Conservation (phyloP, 2,113 vertebrate genomes). For the Maccullochella peelii region DNA sequence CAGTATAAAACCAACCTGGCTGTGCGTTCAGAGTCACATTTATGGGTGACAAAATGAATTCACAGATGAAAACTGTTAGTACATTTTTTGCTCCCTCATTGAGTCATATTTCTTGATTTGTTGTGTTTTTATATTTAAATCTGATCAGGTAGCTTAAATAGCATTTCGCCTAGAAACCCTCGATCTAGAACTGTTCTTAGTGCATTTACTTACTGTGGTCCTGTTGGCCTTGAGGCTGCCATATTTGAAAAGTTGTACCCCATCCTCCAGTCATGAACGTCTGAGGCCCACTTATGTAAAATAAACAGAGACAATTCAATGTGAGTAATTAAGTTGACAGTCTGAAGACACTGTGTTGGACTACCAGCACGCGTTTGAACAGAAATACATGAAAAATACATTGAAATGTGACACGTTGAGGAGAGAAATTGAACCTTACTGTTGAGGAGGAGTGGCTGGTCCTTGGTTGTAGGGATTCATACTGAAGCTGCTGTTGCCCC, state of each 20-base stretch:
- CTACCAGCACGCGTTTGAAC: background rate
- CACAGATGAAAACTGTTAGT: background rate
- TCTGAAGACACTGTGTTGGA: background rate
- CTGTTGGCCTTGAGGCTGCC: constrained; percentile 96
- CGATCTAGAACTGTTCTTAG: background rate
- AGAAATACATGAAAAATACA: background rate
- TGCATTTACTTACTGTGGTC: constrained; percentile 87
- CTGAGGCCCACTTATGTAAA: constrained; percentile 88
- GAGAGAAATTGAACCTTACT: constrained; percentile 84
- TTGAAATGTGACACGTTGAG: background rate
- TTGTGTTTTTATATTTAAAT: background rate
- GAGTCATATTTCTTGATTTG: background rate
- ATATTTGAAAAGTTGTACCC: constrained; percentile 96
- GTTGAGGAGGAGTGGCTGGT: constrained; percentile 93
- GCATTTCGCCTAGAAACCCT: background rate
- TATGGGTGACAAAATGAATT: background rate
- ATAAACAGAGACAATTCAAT: constrained; percentile 21
- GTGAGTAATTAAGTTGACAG: background rate
- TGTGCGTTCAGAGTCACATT: background rate
- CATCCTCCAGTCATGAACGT: constrained; percentile 96
- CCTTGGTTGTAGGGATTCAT: constrained; percentile 95
- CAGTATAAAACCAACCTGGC: background rate
- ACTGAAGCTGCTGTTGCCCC: constrained; percentile 90
- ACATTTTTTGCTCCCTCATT: background rate
- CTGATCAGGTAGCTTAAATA: background rate